These are phyloP conservation scores for Harpalus rubripes DNA, from an alignment of 2,888 invertebrate species.

Conservation along the genomic window DNA sequence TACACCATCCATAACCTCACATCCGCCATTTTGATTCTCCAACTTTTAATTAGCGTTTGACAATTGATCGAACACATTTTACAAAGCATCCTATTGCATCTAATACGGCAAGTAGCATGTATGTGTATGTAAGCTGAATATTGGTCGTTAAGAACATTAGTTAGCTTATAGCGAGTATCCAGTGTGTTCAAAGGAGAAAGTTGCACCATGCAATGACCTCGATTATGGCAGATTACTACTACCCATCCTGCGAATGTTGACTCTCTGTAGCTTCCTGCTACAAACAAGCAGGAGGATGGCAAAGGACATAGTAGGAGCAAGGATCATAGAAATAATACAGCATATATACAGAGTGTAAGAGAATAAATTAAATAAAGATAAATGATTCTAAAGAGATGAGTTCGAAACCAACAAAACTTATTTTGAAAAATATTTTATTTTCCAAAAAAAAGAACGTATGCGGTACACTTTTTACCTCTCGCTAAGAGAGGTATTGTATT, in stretches of 20 bases:
- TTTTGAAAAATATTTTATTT: too few relatives aligned
- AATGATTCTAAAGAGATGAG: neutral
- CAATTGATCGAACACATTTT: neutral
- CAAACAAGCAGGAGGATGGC: neutral
- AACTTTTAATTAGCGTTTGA: neutral
- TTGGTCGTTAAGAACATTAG: constrained; percentile 56
- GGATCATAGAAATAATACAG: neutral
- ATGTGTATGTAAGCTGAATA: constrained; percentile 9
- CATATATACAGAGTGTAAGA: neutral
- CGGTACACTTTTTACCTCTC: too few relatives aligned
- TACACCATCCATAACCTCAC: neutral
- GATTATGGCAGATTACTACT: constrained; percentile 67
- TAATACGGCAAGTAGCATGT: constrained; percentile 4
- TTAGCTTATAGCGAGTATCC: constrained; percentile 52
- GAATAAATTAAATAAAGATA: neutral
- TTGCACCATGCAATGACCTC: constrained; percentile 67
- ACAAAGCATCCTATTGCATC: neutral
- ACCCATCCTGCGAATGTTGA: constrained; percentile 66
- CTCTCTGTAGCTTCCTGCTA: constrained; percentile 29
- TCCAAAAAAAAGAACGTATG: too few relatives aligned
- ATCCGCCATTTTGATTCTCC: neutral
- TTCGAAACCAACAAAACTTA: neutral
- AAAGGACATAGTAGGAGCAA: neutral
- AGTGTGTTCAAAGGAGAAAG: constrained; percentile 63
- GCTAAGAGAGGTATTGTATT: too few relatives aligned